A percentile compares a stretch with the other conserved stretches of the same genome.
phyloP scores from a whole-genome alignment of 2,797 vertebrate genomes.

The Kryptopterus vitreolus region DNA sequence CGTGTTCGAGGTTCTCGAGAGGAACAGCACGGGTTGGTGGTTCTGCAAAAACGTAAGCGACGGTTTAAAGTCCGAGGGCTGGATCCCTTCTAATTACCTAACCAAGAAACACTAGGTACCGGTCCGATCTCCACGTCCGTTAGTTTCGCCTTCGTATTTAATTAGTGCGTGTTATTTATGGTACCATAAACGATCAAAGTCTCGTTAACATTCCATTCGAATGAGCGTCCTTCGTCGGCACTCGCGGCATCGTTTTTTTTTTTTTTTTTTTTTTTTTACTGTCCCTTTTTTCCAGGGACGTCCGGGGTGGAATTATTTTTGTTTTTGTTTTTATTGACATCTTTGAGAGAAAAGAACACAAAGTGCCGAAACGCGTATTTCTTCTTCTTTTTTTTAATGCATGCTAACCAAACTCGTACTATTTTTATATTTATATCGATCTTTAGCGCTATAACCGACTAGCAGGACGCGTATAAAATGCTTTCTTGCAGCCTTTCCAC shows the following conservation, averaged over 20 bases:
- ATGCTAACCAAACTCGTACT: constrained; percentile 59
- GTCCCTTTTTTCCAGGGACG: constrained; percentile 38
- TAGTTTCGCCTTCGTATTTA: constrained; percentile 53
- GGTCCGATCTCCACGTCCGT: not conserved
- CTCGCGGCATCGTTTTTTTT: too few relatives aligned
- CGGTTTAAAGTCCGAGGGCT: constrained; percentile 85
- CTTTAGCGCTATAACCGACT: constrained; percentile 53
- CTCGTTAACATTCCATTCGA: constrained; percentile 65
- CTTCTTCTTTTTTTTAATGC: constrained; percentile 56
- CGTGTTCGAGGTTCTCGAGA: constrained; percentile 91
- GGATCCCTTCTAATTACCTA: constrained; percentile 99
- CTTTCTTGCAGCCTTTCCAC: constrained; percentile 65
- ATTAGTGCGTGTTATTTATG: constrained; percentile 72
- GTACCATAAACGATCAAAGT: constrained; percentile 63
- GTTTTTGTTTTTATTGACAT: not conserved
- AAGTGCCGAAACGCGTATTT: constrained; percentile 24
- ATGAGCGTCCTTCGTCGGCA: constrained; percentile 60
- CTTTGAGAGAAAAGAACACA: constrained; percentile 33
- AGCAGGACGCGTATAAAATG: constrained; percentile 58
- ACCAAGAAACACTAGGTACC: constrained; percentile 87
- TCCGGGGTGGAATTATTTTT: not conserved
- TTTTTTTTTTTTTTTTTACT: constrained; percentile 41
- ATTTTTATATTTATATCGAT: constrained; percentile 59
- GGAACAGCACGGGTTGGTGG: constrained; percentile 94
- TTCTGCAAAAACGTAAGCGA: constrained; percentile 90